Percentiles rank a stretch among this genome's conserved stretches.
phyloP scores from a whole-genome alignment of 2,797 vertebrate genomes.

The Eulemur mongoz region DNA sequence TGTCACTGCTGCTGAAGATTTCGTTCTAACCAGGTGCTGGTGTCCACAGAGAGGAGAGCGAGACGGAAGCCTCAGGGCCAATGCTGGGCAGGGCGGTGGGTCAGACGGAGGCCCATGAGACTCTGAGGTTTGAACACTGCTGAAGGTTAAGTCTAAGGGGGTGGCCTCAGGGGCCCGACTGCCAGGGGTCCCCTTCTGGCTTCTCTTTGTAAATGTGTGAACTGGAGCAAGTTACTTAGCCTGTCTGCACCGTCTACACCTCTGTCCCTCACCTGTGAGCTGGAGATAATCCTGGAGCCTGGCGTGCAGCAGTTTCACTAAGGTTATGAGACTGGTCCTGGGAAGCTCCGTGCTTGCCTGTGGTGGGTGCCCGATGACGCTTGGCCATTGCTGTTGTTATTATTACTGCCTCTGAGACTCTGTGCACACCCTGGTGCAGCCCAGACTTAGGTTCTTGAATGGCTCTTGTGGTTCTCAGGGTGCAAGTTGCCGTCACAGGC shows the following conservation, averaged over 20 bases:
- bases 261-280: background rate
- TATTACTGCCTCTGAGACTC: no score
- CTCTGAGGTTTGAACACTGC: background rate
- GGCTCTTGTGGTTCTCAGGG: background rate
- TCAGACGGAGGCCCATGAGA: background rate
- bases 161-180: fast-evolving
- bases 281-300: background rate
- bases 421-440: background rate
- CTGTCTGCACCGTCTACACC: background rate
- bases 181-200: fast-evolving
- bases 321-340: no score
- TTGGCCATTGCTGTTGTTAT: background rate
- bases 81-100: background rate
- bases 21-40: background rate
- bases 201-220: background rate
- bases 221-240: background rate
- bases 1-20: background rate
- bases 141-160: background rate
- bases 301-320: background rate
- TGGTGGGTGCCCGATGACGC: no score
- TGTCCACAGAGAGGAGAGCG: background rate
- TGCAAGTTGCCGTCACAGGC: no score
- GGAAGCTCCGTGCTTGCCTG: background rate
- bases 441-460: background rate
- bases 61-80: background rate